phyloP scores from a whole-genome alignment of 2,888 invertebrate genomes.

The Congeria kusceri region DNA sequence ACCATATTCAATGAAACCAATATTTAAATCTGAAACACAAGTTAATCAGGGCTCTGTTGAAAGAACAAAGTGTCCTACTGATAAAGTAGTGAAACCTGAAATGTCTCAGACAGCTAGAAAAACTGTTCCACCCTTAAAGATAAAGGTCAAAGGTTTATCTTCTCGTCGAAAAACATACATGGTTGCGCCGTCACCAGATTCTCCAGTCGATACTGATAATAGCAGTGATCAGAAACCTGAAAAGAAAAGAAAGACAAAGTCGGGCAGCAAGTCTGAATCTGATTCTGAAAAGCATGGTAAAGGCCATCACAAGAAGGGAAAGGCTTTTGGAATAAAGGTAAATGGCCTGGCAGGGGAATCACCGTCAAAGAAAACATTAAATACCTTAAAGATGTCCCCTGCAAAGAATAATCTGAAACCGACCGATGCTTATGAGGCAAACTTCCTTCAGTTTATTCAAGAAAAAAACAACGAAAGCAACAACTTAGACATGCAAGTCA shows the following conservation, averaged over 20 bases:
- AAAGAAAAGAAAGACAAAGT: slow-evolving; percentile 41
- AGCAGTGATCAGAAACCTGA: slow-evolving; percentile 27
- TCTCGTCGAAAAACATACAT: slow-evolving; percentile 56
- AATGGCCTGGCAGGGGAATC: not conserved
- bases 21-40: slow-evolving; percentile 3
- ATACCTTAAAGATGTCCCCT: not conserved
- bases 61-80: too few relatives aligned
- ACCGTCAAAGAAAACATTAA: not conserved
- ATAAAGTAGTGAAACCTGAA: not conserved
- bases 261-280: slow-evolving; percentile 53
- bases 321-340: slow-evolving; percentile 25
- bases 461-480: slow-evolving; percentile 37
- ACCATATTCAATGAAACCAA: slow-evolving; percentile 24
- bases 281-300: slow-evolving; percentile 49
- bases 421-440: slow-evolving; percentile 58
- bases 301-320: slow-evolving; percentile 41
- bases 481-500: not conserved
- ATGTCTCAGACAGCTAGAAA: slow-evolving; percentile 54
- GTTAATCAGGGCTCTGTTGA: too few relatives aligned
- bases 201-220: slow-evolving; percentile 16
- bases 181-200: slow-evolving; percentile 46
- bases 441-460: slow-evolving; percentile 57
- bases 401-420: slow-evolving; percentile 35
- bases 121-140: slow-evolving; percentile 65
- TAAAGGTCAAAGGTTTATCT: slow-evolving; percentile 53